These are phyloP conservation scores for Albula glossodonta DNA, from an alignment of 2,113 vertebrate genomes.

Conservation along the genomic window DNA sequence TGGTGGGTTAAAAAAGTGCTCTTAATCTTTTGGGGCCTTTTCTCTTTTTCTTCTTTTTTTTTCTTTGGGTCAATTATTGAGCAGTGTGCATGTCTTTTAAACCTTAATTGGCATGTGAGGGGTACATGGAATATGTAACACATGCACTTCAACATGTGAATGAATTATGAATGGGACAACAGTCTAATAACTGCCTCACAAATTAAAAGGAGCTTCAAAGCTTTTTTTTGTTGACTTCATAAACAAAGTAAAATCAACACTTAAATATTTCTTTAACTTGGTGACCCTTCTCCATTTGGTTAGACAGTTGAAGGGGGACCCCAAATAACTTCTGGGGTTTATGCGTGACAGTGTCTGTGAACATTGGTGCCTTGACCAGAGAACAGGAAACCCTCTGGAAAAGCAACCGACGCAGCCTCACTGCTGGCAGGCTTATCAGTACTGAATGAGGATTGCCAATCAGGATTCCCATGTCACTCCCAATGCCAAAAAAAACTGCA, in stretches of 20 bases:
- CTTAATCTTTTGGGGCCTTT: constrained; percentile 28
- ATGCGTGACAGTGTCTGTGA: too few species aligned
- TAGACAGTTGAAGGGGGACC: too few species aligned
- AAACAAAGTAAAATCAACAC: too few species aligned
- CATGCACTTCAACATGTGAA: neutral
- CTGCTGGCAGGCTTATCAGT: neutral
- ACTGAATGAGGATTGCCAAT: too few species aligned
- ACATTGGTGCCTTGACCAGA: neutral
- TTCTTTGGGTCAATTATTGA: neutral
- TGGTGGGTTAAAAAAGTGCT: constrained; percentile 21
- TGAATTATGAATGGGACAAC: too few species aligned
- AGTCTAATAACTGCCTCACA: too few species aligned
- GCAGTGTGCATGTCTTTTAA: neutral
- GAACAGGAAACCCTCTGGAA: neutral
- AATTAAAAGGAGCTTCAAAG: too few species aligned
- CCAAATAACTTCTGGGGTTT: too few species aligned
- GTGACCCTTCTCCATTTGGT: too few species aligned
- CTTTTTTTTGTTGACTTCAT: too few species aligned
- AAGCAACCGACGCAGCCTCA: neutral
- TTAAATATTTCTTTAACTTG: too few species aligned
- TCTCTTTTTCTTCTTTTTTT: neutral
- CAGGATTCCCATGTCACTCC: neutral
- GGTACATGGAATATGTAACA: neutral
- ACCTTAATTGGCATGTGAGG: neutral
- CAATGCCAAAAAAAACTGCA: neutral